phyloP scores from a whole-genome alignment of 2,888 invertebrate species.

The Eurois occulta region DNA sequence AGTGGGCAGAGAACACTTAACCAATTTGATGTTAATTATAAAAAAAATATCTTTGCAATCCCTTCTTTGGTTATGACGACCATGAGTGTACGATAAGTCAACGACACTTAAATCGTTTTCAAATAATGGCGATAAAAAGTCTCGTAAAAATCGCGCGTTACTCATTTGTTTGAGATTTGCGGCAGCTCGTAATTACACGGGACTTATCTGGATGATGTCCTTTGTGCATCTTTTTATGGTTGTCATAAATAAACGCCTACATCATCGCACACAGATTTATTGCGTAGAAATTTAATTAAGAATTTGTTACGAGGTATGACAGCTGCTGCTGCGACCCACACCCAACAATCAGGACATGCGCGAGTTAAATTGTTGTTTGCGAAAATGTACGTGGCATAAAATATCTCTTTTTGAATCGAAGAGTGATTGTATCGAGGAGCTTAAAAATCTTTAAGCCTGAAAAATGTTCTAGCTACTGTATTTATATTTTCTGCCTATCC shows the following conservation, averaged over 20 bases:
- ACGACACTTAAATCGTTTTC: conserved; percentile 52
- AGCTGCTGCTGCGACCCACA: conserved; percentile 62
- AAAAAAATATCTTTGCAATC: conserved; percentile 34
- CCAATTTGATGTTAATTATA: conserved; percentile 56
- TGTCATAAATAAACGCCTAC: conserved; percentile 84
- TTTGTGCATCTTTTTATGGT: conserved; percentile 83
- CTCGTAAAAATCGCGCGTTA: conserved; percentile 44
- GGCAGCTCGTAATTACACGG: conserved; percentile 72
- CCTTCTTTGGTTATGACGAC: conserved; percentile 51
- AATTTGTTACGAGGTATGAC: conserved; percentile 73
- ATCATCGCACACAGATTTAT: conserved; percentile 73
- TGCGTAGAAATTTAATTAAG: conserved; percentile 81
- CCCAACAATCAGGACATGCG: conserved; percentile 44
- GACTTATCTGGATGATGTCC: conserved; percentile 76
- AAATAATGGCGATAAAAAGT: conserved; percentile 58
- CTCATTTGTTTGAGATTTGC: conserved; percentile 62
- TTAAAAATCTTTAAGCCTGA: conserved; percentile 29
- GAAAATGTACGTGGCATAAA: conserved; percentile 16
- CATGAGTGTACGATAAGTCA: conserved; percentile 53
- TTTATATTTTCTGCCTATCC: conserved; percentile 18
- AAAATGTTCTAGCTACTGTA: conserved; percentile 40
- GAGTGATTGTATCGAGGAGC: conserved; percentile 26
- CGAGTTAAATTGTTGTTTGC: conserved; percentile 30
- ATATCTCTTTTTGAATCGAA: conserved; percentile 1
- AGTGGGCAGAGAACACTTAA: conserved; percentile 60